Evolutionary conservation across 2,888 invertebrate genomes (phyloP).

Genomic region (Standfussiana lucernea): DNA sequence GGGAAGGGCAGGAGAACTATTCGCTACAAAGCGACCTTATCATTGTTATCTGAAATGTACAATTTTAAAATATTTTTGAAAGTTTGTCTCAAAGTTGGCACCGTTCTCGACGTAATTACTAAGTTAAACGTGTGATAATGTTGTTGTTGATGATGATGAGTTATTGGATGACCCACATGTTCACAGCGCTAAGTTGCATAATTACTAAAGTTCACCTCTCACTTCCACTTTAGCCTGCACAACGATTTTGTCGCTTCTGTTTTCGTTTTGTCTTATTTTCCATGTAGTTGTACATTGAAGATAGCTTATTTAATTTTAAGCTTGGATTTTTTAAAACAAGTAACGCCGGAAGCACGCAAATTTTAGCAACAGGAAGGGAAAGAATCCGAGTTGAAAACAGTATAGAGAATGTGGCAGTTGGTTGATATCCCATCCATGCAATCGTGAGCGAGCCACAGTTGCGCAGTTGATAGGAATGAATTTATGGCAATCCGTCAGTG

Average conservation of each 20-base stretch:
- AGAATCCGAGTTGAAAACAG: conserved; percentile 11
- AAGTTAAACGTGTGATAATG: conserved; percentile 54
- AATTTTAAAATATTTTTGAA: conserved; percentile 18
- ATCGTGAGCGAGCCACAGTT: conserved; percentile 20
- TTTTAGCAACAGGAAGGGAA: conserved; percentile 8
- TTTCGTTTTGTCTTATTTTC: conserved; percentile 33
- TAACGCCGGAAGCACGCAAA: background rate
- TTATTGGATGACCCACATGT: conserved; percentile 59
- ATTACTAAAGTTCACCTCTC: conserved; percentile 52
- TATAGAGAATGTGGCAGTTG: conserved; percentile 33
- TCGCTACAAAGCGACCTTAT: background rate
- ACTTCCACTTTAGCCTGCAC: conserved; percentile 34
- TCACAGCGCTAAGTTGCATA: conserved; percentile 56
- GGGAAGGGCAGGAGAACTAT: background rate
- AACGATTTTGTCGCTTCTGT: conserved; percentile 24
- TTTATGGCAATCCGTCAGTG: conserved; percentile 52
- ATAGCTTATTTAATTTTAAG: conserved; percentile 2
- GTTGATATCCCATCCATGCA: conserved; percentile 44
- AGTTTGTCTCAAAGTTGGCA: conserved; percentile 33
- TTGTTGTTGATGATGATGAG: conserved; percentile 57
- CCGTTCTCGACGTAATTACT: conserved; percentile 29
- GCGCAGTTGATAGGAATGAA: conserved; percentile 45
- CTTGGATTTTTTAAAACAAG: conserved; percentile 17
- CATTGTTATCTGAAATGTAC: background rate
- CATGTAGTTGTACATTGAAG: conserved; percentile 1